Percentiles rank a stretch among this genome's conserved stretches.
Evolutionary conservation across 2,797 vertebrate species (phyloP).

Genomic region (Podarcis lilfordi): DNA sequence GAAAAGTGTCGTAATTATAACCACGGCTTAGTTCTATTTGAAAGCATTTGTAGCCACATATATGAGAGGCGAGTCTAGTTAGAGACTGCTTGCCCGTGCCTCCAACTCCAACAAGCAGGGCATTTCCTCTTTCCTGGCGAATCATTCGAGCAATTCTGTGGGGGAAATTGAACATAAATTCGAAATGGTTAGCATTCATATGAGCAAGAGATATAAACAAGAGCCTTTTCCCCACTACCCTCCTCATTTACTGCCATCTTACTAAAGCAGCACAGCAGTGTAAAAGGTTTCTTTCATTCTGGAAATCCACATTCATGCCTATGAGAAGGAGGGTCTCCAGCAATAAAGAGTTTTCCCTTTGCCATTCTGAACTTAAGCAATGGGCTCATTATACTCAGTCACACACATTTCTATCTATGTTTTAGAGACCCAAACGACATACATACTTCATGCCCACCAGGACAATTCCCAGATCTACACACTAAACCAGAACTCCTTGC

Average conservation of each 20-base stretch:
- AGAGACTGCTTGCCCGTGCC: constrained; percentile 91
- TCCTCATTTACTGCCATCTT: background rate
- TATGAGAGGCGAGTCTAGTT: constrained; percentile 86
- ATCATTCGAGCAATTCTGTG: constrained; percentile 89
- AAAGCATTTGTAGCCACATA: constrained; percentile 87
- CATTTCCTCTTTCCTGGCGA: constrained; percentile 90
- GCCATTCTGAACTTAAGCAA: background rate
- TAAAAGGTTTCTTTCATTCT: background rate
- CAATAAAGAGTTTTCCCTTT: background rate
- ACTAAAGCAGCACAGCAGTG: background rate
- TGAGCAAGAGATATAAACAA: background rate
- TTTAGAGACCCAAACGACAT: background rate
- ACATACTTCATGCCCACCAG: background rate
- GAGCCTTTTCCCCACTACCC: background rate
- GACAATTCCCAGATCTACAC: too few relatives aligned
- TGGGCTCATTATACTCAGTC: background rate
- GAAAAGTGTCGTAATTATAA: constrained; percentile 89
- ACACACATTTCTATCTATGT: background rate
- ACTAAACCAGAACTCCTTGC: too few relatives aligned
- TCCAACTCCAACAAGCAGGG: constrained; percentile 89
- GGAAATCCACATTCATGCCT: background rate
- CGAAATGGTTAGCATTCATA: background rate
- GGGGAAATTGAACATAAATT: background rate
- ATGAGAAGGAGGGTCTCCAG: background rate
- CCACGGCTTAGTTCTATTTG: constrained; percentile 89